Percentiles rank a stretch among this genome's conserved stretches.
These are phyloP conservation scores for Condylostylus longicornis DNA, from an alignment of 1,140 invertebrate species.

Conservation along the genomic window DNA sequence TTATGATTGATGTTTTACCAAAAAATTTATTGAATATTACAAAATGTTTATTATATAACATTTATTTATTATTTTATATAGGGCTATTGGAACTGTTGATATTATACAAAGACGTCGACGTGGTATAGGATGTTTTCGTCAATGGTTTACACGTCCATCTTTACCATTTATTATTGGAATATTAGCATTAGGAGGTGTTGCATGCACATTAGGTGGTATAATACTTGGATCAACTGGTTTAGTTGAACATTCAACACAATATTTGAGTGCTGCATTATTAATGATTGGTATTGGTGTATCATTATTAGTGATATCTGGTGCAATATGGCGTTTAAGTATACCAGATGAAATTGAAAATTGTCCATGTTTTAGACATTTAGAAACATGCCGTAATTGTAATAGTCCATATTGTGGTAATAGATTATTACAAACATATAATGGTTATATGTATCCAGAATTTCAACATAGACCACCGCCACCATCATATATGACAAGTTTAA, in stretches of 20 bases:
- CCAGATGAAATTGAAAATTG: slow-evolving; percentile 24
- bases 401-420: slow-evolving; percentile 25
- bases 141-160: slow-evolving; percentile 26
- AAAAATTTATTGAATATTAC: too few species aligned
- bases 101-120: too few species aligned
- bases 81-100: too few species aligned
- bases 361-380: slow-evolving; percentile 21
- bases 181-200: slow-evolving; percentile 25
- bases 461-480: slow-evolving; percentile 28
- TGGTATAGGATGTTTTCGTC: slow-evolving; percentile 16
- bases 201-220: slow-evolving; percentile 26
- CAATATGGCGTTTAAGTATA: slow-evolving; percentile 25
- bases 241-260: slow-evolving; percentile 27
- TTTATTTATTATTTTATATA: too few species aligned
- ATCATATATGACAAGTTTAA: slow-evolving; percentile 25
- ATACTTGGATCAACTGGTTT: slow-evolving; percentile 26
- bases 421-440: slow-evolving; percentile 16
- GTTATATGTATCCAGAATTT: slow-evolving; percentile 22
- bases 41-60: too few species aligned
- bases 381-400: slow-evolving; percentile 26
- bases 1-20: too few species aligned
- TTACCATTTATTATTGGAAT: slow-evolving; percentile 29
- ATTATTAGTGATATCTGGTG: slow-evolving; percentile 24
- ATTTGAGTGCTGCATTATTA: slow-evolving; percentile 24
- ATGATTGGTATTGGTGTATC: slow-evolving; percentile 30